Evolutionary conservation across 2,888 invertebrate species (phyloP), one percentile per base, ranked within the genome.

Genomic region (Pristionchus mayeri): DNA sequence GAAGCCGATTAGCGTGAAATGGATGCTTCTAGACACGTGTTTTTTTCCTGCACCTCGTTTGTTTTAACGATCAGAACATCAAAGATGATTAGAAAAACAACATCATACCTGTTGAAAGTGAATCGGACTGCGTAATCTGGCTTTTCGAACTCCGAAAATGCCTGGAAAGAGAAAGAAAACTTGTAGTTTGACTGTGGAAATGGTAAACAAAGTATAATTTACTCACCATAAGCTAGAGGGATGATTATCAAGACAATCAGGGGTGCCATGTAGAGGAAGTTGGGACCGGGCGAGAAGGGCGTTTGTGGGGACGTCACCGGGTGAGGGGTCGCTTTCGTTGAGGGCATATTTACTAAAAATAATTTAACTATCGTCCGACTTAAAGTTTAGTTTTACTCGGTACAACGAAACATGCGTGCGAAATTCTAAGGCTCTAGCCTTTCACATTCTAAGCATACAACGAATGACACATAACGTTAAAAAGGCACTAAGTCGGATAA

Each of bases 251-350:
- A 80, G 9, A 86, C 48, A 1, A 89, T 48, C 2, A 89, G 75
- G 0, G 89, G 88, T 37, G 87, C 78, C 76, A 87, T 87, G 37
- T 89, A 85, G 13, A 87, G 81, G 71, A 84, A 76, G 75, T 84
- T 71, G 18, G 81, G 81, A 2, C 81, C 81, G 34, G 80, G 57
- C 6, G 80, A 44, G 57, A 80, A 78, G 50, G 50, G 76, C 0
- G 76, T 50, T 44, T 44, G 76, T n/a, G 76, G 50, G 21, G 76
- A 78, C 21, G 50, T 13, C 1, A 24, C 2, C 27, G 40, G 18
- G 27, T 16, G 67, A 9, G 75, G 13, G 0, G 48, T 63, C 44
- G 71, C 40, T 63, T 18, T 40, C 24, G 71, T 71, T n/a, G 44
- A 44, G n/a, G 40, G 40, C 71, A 71, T 71, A 6, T 7, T 71